Evolutionary conservation across 2,797 vertebrate species (phyloP).

Genomic region (Aulostomus chinensis): DNA sequence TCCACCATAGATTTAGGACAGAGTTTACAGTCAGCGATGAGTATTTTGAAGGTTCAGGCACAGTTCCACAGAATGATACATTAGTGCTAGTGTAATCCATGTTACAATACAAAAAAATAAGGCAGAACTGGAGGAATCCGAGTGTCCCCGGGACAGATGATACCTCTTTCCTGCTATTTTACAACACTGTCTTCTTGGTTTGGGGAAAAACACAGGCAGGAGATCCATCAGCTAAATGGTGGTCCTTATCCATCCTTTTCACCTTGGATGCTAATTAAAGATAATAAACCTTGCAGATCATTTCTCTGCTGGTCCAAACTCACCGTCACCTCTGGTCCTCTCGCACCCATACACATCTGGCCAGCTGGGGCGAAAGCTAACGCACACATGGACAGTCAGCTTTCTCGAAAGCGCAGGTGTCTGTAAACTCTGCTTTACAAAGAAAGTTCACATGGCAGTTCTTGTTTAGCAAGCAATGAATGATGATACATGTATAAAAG

Average conservation of each 20-base stretch:
- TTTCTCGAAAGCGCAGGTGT: conserved; percentile 56
- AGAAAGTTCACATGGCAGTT: conserved; percentile 12
- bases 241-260: conserved; percentile 66
- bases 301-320: conserved; percentile 74
- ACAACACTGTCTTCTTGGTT: conserved; percentile 24
- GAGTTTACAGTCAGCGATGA: too few species aligned
- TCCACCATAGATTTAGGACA: too few species aligned
- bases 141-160: conserved; percentile 23
- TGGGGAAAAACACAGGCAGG: conserved; percentile 26
- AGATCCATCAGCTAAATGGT: conserved; percentile 63
- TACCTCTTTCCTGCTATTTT: conserved; percentile 2
- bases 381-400: conserved; percentile 14
- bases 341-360: conserved; percentile 53
- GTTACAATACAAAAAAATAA: conserved; percentile 1
- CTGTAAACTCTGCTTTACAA: conserved; percentile 28
- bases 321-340: conserved; percentile 64
- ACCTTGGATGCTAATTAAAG: conserved; percentile 74
- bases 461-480: conserved; percentile 46
- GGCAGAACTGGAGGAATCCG: conserved; percentile 15
- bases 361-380: conserved; percentile 26
- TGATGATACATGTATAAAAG: conserved; percentile 29
- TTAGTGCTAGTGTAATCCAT: background rate
- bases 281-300: conserved; percentile 74
- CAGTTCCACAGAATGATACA: background rate
- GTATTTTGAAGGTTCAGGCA: too few species aligned